Evolutionary conservation across 2,797 vertebrate species (phyloP), one percentile per base, ranked within the genome.

Genomic region (Hybognathus amarus): DNA sequence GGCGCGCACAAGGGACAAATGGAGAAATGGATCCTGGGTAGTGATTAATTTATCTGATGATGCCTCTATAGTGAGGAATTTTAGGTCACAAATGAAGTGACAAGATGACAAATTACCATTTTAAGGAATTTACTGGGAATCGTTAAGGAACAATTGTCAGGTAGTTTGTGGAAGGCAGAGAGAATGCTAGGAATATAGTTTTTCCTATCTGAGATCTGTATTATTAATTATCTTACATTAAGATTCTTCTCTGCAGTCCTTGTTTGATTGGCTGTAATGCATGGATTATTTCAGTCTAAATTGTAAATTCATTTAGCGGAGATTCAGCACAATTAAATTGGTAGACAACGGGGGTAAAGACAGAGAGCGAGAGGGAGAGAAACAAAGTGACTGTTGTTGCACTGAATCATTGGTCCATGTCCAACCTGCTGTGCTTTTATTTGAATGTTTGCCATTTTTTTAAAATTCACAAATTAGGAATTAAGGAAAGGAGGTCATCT

Each of bases 31-130:
- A 97, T 99, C 97, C 97, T 96, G 97, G 97, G 97, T 98, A 97
- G 97, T 99, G 98, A 99, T 99, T 99, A 98, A 99, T 99, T 99
- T 98, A 98, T 99, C 99, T 99, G 98, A 99, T 99, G 97, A 99
- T 98, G 97, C 97, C 98, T 98, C 98, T 97, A 47, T 47, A 97
- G 98, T 98, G 97, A 98, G 97, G 97, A 98, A 98, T 99, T 99
- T 99, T 98, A 97, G 98, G 97, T 98, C 98, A 98, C 97, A 98
- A 98, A 99, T 98, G 97, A 98, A 99, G 97, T 99, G 98, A 98
- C 98, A 99, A 97, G 96, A 99, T 98, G 98, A 99, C 97, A 99
- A 99, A 99, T 99, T 96, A 98, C 97, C 97, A 99, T 99, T 99
- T 99, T 98, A 98, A 98, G 97, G 96, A 98, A 98, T 99, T 99